Base-by-base conservation (phyloP, 1,140 invertebrate genomes). In the Drosophila ficusphila region DNA sequence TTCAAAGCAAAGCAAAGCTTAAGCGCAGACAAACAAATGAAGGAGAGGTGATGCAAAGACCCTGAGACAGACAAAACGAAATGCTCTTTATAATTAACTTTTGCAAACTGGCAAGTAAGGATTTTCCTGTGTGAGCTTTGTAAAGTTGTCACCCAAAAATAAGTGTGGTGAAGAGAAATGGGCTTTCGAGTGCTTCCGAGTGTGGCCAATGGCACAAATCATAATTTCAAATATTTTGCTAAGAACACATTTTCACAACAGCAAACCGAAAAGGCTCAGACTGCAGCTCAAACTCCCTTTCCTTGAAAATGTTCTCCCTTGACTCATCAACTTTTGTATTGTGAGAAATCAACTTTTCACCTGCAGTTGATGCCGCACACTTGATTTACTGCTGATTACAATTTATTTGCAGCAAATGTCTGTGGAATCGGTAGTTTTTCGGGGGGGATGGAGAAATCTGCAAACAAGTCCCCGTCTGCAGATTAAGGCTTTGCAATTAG, bases 311-410 rank as follows among this genome's bases (percentile, higher is more conserved):
- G n/a, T 21, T 48, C 54, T 57, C 29, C 56, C 54, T 7, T 21
- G 58, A 25, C 48, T 64, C 57, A 56, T 60, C 65, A 57, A 39
- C 53, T 53, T 14, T 54, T 46, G 34, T 67, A 75, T 65, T 85
- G 75, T 71, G 71, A 44, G 33, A 44, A 36, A 16, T 38, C 52
- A 57, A 49, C 19, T 57, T 57, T 60, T 44, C 34, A 62, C 68
- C 82, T 88, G 82, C 69, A 74, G 72, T 56, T 74, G 49, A 85
- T 57, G 75, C 33, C 14, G 36, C 67, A 68, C 81, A 68, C 81
- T 79, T 85, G 77, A 86, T 86, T 86, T 88, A 86, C 82, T 78
- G 57, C 62, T 86, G 82, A 88, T 86, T 82, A 71, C 82, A 86
- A 65, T 70, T 81, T 81, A 88, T 88, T 81, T 76, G 58, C 48